phyloP scores from a whole-genome alignment of 2,797 vertebrate species.

The Chrosomus eos region DNA sequence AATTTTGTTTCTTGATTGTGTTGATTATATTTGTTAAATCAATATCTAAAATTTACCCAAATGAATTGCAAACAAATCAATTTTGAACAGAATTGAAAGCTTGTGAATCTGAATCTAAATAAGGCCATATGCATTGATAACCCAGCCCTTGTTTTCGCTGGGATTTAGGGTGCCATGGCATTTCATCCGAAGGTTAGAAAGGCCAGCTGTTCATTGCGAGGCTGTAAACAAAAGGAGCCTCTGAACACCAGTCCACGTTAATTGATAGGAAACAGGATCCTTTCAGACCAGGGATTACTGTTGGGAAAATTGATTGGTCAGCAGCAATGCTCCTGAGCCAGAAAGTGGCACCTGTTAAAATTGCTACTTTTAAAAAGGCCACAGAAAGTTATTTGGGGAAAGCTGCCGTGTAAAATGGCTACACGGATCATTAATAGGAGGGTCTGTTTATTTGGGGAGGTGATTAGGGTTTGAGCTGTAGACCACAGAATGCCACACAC shows the following conservation, averaged over 20 bases:
- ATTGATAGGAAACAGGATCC: constrained; percentile 65
- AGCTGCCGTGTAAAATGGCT: constrained; percentile 48
- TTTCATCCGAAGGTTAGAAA: constrained; percentile 67
- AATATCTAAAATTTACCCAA: not conserved
- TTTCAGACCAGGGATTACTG: constrained; percentile 52
- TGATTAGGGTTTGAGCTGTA: constrained; percentile 52
- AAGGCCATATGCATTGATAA: not conserved
- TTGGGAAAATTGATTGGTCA: constrained; percentile 53
- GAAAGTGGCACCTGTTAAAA: constrained; percentile 58
- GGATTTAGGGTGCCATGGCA: constrained; percentile 66
- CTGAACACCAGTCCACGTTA: constrained; percentile 57
- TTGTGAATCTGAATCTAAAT: not conserved
- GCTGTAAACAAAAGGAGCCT: constrained; percentile 62
- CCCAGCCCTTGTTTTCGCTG: constrained; percentile 41
- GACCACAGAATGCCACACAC: constrained; percentile 50
- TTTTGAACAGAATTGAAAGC: not conserved
- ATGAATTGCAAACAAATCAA: not conserved
- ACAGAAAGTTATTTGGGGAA: constrained; percentile 54
- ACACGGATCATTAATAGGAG: constrained; percentile 54
- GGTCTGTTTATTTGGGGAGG: constrained; percentile 57
- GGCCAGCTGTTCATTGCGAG: constrained; percentile 64
- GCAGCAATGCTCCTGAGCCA: constrained; percentile 49
- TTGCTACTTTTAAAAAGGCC: constrained; percentile 44
- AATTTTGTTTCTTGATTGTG: not conserved
- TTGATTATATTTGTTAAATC: not conserved